Conservation (phyloP, 2,113 vertebrate species). For the Marmota monax region DNA sequence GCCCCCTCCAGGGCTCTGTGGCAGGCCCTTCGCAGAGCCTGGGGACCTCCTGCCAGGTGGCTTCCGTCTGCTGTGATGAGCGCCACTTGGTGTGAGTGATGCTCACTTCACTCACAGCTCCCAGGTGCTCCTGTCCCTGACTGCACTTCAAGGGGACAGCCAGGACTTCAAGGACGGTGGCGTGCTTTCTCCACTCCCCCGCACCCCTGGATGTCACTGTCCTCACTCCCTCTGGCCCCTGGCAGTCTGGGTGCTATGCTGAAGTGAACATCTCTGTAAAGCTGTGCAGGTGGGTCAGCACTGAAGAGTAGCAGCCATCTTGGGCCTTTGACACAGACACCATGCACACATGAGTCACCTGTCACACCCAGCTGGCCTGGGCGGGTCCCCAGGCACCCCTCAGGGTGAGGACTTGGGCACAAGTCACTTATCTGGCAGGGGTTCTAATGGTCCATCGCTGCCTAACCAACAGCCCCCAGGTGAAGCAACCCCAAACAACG, state of each 20-base stretch:
- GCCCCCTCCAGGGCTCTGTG: fast-evolving
- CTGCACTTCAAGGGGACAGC: not conserved
- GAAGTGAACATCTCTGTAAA: fast-evolving
- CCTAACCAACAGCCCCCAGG: not conserved
- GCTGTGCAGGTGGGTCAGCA: fast-evolving
- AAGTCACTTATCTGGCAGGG: not conserved
- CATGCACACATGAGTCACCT: fast-evolving
- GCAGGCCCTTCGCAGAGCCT: not conserved
- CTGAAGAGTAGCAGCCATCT: fast-evolving
- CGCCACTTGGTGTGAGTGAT: not conserved
- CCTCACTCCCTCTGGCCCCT: fast-evolving
- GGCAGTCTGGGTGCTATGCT: fast-evolving
- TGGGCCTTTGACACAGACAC: not conserved
- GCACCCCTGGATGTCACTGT: fast-evolving
- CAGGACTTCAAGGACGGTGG: not conserved
- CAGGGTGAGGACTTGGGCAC: too few relatives aligned
- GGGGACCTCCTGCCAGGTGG: not conserved
- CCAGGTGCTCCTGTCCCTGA: not conserved
- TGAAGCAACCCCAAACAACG: fast-evolving
- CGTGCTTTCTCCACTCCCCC: not conserved
- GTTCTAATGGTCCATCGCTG: not conserved
- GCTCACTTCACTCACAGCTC: too few relatives aligned
- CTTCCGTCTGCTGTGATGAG: slow-evolving; percentile 12
- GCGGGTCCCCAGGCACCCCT: not conserved
- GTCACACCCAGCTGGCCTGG: too few relatives aligned